Conservation (phyloP, 2,888 invertebrate genomes). For the Brachyopa scutellaris region DNA sequence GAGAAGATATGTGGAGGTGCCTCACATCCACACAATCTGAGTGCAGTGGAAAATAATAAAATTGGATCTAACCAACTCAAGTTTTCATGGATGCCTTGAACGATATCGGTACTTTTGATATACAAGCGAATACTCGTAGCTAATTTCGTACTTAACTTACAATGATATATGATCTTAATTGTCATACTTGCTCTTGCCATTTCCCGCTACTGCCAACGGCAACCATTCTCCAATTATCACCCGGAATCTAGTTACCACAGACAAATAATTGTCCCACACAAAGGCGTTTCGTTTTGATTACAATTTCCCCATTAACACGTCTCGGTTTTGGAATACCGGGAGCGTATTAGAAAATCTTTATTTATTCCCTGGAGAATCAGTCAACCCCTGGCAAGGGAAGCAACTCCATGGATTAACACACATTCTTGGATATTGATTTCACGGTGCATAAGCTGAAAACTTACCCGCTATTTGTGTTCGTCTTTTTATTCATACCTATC, state of each 20-base stretch:
- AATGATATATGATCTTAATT: too few species aligned
- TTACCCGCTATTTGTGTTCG: conserved; percentile 29
- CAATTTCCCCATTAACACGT: conserved; percentile 40
- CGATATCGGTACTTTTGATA: too few species aligned
- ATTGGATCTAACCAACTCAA: too few species aligned
- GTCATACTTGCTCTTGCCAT: too few species aligned
- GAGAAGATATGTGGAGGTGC: too few species aligned
- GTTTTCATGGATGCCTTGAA: too few species aligned
- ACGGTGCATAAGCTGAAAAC: conserved; percentile 57
- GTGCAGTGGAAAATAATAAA: too few species aligned
- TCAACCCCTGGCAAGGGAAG: conserved; percentile 24
- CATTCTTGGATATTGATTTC: conserved; percentile 55
- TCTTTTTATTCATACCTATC: conserved; percentile 15
- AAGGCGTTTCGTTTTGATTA: conserved; percentile 58
- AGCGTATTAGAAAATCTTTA: conserved; percentile 8
- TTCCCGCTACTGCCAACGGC: too few species aligned
- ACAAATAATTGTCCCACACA: conserved; percentile 38
- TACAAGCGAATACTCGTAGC: too few species aligned
- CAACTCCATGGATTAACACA: conserved; percentile 19
- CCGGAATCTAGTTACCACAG: conserved; percentile 13
- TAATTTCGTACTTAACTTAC: too few species aligned
- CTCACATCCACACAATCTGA: too few species aligned
- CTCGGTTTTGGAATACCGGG: conserved; percentile 3
- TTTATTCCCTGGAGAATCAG: conserved; percentile 32
- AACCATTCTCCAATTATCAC: conserved; percentile 9